phyloP scores from a whole-genome alignment of 2,797 vertebrate genomes.

The Sciaenops ocellatus region DNA sequence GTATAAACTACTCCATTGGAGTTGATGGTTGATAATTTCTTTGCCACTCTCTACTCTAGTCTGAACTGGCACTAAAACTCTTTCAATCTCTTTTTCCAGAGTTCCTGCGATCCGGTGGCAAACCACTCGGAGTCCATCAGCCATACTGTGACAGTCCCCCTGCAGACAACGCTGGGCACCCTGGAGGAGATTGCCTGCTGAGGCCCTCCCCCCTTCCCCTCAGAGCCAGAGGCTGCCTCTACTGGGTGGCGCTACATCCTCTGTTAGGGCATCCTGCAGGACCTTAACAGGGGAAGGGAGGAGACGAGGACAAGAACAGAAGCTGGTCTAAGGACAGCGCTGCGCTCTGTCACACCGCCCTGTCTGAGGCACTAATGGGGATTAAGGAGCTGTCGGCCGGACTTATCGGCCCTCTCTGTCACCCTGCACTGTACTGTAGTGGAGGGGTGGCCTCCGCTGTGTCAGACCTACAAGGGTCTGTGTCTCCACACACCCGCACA shows the following conservation, averaged over 20 bases:
- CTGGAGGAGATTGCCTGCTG: constrained; percentile 99
- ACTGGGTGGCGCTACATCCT: constrained; percentile 49
- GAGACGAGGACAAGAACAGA: constrained; percentile 55
- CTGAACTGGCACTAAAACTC: constrained; percentile 1
- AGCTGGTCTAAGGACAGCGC: constrained; percentile 55
- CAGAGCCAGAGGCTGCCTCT: constrained; percentile 72
- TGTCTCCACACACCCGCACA: constrained; percentile 55
- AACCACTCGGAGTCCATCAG: constrained; percentile 98
- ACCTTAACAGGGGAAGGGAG: constrained; percentile 54
- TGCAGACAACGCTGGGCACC: constrained; percentile 95
- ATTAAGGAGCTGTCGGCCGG: constrained; percentile 74
- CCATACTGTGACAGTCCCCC: constrained; percentile 96
- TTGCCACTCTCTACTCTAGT: not conserved
- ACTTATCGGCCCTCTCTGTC: constrained; percentile 66
- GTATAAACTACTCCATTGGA: not conserved
- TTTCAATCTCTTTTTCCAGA: constrained; percentile 79
- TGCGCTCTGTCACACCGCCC: constrained; percentile 62
- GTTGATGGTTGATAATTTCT: not conserved
- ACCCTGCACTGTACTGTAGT: constrained; percentile 54
- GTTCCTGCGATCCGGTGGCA: constrained; percentile 94
- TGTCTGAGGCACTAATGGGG: constrained; percentile 70
- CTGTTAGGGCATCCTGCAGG: constrained; percentile 43
- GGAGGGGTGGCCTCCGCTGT: constrained; percentile 51
- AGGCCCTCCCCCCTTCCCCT: constrained; percentile 77
- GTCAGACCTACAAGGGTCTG: constrained; percentile 46